phyloP scores from a whole-genome alignment of 2,113 vertebrate species.

The Tragulus kanchil region DNA sequence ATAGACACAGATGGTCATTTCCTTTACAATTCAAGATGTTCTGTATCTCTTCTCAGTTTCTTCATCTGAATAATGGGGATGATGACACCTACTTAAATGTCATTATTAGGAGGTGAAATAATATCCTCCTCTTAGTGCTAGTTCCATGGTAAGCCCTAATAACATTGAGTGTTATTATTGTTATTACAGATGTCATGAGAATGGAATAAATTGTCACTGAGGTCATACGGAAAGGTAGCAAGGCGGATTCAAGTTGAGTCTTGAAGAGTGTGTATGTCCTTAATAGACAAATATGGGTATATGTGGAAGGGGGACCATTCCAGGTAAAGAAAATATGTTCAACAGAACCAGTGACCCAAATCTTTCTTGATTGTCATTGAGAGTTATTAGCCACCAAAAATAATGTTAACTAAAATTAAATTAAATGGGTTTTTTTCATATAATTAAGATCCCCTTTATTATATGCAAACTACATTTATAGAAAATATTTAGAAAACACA shows the following conservation, averaged over 20 bases:
- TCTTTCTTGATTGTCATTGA: background rate
- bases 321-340: background rate
- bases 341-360: background rate
- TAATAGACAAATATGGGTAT: background rate
- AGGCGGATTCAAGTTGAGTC: background rate
- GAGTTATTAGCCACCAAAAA: background rate
- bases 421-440: background rate
- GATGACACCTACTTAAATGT: background rate
- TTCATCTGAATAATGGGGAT: background rate
- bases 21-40: background rate
- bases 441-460: background rate
- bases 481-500: constrained; percentile 17
- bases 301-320: background rate
- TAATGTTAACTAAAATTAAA: background rate
- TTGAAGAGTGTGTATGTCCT: background rate
- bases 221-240: background rate
- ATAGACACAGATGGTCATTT: background rate
- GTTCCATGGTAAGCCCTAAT: background rate
- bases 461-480: background rate
- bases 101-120: background rate
- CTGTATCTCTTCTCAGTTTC: background rate
- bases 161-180: background rate
- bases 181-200: background rate
- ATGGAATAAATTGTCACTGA: background rate
- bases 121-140: background rate